phyloP scores from a whole-genome alignment of 1,140 invertebrate genomes.

The Drosophila aff. region DNA sequence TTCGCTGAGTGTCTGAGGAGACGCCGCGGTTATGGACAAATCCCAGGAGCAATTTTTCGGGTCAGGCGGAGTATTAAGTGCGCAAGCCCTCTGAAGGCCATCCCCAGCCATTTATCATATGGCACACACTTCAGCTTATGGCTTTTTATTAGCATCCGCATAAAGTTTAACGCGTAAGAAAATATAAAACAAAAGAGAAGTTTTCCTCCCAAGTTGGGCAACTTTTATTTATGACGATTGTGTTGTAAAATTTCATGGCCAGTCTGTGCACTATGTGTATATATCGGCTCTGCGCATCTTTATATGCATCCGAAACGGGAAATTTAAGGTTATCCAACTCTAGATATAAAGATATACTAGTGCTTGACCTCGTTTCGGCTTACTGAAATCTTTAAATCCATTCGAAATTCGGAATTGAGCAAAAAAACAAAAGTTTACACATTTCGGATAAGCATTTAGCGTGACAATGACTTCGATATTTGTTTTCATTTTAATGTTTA shows the following conservation, averaged over 20 bases:
- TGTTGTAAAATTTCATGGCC: slow-evolving; percentile 41
- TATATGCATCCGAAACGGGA: no score
- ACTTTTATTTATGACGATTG: background rate
- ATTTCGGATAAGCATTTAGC: no score
- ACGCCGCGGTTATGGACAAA: slow-evolving; percentile 47
- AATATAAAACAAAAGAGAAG: background rate
- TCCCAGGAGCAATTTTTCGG: slow-evolving; percentile 51
- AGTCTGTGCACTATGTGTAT: background rate
- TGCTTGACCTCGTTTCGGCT: background rate
- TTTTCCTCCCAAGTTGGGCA: background rate
- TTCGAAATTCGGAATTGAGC: slow-evolving; percentile 5
- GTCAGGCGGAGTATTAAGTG: slow-evolving; percentile 25
- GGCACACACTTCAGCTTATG: slow-evolving; percentile 47
- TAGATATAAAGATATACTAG: no score
- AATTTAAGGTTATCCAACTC: no score
- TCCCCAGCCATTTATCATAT: slow-evolving; percentile 40
- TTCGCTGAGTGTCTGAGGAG: slow-evolving; percentile 41
- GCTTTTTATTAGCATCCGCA: slow-evolving; percentile 41
- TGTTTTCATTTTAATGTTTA: no score
- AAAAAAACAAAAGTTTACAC: background rate
- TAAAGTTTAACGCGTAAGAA: slow-evolving; percentile 26
- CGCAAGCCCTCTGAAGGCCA: background rate
- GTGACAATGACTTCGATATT: no score
- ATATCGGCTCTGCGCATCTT: no score
- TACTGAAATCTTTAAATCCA: slow-evolving; percentile 3